Evolutionary conservation across 2,113 vertebrate genomes (phyloP), one percentile per base, ranked within the genome.

Genomic region (Hirundichthys speculiger): DNA sequence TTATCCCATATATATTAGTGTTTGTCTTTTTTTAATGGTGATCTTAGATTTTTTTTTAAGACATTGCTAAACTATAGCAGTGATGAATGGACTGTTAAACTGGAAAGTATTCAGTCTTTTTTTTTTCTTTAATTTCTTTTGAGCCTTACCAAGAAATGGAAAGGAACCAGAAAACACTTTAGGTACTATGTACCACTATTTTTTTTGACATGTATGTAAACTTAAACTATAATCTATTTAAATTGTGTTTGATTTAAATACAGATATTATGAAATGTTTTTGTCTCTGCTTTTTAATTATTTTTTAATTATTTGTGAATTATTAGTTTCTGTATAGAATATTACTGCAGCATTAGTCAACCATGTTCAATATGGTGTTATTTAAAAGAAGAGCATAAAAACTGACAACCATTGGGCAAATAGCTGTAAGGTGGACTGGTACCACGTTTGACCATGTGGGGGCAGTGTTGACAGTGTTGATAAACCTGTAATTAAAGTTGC

Each of bases 181-280:
- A 97, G 98, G 98, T 99, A 98, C 98, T 94, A 93, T 99, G 98
- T 98, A 98, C 97, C 97, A 93, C 82, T 90, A 92, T 95, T 94
- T 93, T 94, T 94, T 96, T 92, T 93, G 92, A 96, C 89, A 92
- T 96, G 93, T 97, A 96, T 91, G 93, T 98, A 94, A 96, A 95
- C 94, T 91, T 96, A 94, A 96, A 95, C 92, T 93, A 94, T 95
- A 96, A 94, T 95, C 88, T 98, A 98, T 99, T 99, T 99, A 98
- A 99, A 88, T 93, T 96, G 96, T 98, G 95, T 97, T 95, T 95
- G 95, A 96, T 97, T 97, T 95, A 93, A 98, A 96, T 95, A 96
- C 93, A 96, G 94, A 92, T 91, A 93, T 91, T 90, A 90, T 92
- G 86, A 94, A 94, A 94, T 88, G 87, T 91, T 90, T 19, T 75